Evolutionary conservation across 1,140 invertebrate genomes (phyloP).

Genomic region (Aricia agestis): DNA sequence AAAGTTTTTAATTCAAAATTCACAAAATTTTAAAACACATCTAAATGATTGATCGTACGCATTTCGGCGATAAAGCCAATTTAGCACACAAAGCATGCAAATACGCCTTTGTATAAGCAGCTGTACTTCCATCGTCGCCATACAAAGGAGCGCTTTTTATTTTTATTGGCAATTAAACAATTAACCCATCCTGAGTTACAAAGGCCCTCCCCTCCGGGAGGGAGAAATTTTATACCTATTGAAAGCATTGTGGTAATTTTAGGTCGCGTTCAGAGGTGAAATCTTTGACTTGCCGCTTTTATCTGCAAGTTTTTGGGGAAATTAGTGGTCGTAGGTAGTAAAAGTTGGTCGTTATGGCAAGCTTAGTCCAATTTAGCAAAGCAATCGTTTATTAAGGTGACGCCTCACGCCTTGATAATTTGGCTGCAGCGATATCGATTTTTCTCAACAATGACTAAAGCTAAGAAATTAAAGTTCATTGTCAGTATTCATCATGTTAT

Average conservation of each 20-base stretch:
- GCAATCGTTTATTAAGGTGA: too few species aligned
- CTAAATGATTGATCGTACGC: background rate
- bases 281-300: constrained; percentile 28
- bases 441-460: too few species aligned
- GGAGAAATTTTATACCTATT: constrained; percentile 71
- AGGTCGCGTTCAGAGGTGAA: constrained; percentile 55
- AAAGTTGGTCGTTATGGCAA: background rate
- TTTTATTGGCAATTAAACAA: constrained; percentile 75
- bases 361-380: too few species aligned
- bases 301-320: background rate
- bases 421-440: too few species aligned
- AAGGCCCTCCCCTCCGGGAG: constrained; percentile 51
- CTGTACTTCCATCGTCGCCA: constrained; percentile 45
- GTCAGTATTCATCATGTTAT: too few species aligned
- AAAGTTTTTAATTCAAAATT: too few species aligned
- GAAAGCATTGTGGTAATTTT: constrained; percentile 61
- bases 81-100: constrained; percentile 33
- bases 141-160: constrained; percentile 56
- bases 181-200: constrained; percentile 65
- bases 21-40: too few species aligned
- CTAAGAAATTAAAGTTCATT: too few species aligned
- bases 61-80: constrained; percentile 20
- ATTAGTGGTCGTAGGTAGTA: background rate
- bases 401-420: too few species aligned
- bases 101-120: constrained; percentile 44